Evolutionary conservation across 2,888 invertebrate genomes (phyloP), one percentile per base, ranked within the genome.

Genomic region (Steinernema carpocapsae): DNA sequence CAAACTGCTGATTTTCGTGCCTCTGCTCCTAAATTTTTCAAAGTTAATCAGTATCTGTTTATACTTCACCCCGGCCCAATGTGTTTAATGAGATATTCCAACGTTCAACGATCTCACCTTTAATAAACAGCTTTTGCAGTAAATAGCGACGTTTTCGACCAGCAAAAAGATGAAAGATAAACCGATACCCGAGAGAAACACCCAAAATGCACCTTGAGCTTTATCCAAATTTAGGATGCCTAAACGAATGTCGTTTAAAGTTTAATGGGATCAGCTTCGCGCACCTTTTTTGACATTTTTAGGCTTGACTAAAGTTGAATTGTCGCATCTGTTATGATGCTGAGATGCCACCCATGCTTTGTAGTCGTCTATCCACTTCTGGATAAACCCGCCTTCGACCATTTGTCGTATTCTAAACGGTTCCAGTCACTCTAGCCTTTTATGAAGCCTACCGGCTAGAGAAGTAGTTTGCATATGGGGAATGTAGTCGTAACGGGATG

Each of bases 151-250:
- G 48, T 48, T 2, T 17, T 48, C 48, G 48, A 48, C 37, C 37
- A 10, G 4, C 37, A 37, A 37, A 52, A 52, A 37, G 37, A 71
- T 10, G n/a, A 43, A 1, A 24, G 71, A 42, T 10, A 82, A 12
- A 1, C 51, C 76, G 4, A 79, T 71, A 7, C 84, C 84, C 7
- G 76, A 79, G 6, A 83, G 42, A 17, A 84, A 75, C 0, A 84
- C 77, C 84, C 84, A 84, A 72, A 84, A 84, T 10, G 84, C 84
- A n/a, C 84, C 84, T 74, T 84, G 84, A 0, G 84, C 80, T 72
- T 79, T 72, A 70, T 76, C 78, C 52, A 84, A 72, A 71, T 81
- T 80, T 19, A 84, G 70, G 46, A 81, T 80, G 46, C 79, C 82
- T 79, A n/a, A 48, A 48, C 14, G 6, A 48, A 37, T 6, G n/a